A percentile compares a stretch with the other conserved stretches of the same genome.
Evolutionary conservation across 1,140 invertebrate genomes (phyloP).

Genomic region (Sarcophaga bullata): DNA sequence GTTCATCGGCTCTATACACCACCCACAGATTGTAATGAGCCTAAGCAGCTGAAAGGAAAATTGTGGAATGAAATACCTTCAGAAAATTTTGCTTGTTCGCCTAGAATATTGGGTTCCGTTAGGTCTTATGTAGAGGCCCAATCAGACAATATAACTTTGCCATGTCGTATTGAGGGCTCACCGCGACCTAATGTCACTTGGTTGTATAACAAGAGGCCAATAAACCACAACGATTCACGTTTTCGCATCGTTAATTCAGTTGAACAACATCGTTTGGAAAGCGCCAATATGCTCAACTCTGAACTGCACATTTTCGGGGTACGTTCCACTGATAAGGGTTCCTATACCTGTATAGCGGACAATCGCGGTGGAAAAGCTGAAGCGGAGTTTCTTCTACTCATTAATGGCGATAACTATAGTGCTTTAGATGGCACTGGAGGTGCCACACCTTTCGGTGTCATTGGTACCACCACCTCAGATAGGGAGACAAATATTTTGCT

Average conservation of each 20-base stretch:
- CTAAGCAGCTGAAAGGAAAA: slow-evolving; percentile 72
- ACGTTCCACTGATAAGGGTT: slow-evolving; percentile 79
- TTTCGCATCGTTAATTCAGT: slow-evolving; percentile 62
- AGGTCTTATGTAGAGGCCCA: slow-evolving; percentile 70
- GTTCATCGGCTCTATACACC: slow-evolving; percentile 77
- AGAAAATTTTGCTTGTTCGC: slow-evolving; percentile 85
- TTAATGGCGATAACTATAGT: slow-evolving; percentile 67
- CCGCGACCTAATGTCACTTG: slow-evolving; percentile 80
- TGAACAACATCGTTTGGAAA: slow-evolving; percentile 46
- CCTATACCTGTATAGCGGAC: slow-evolving; percentile 87
- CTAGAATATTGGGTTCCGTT: slow-evolving; percentile 73
- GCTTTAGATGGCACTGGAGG: slow-evolving; percentile 46
- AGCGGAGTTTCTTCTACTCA: slow-evolving; percentile 71
- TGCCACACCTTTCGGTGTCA: slow-evolving; percentile 46
- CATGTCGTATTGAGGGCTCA: slow-evolving; percentile 80
- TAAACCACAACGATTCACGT: slow-evolving; percentile 68
- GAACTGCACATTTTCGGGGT: slow-evolving; percentile 80
- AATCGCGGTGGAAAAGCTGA: slow-evolving; percentile 85
- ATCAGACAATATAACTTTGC: slow-evolving; percentile 77
- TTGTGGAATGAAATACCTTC: slow-evolving; percentile 77
- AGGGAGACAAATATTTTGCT: slow-evolving; percentile 66
- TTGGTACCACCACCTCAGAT: slow-evolving; percentile 56
- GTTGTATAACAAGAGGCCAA: slow-evolving; percentile 73
- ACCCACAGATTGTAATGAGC: slow-evolving; percentile 77
- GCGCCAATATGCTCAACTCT: slow-evolving; percentile 49